Base-by-base conservation (phyloP, 2,888 invertebrate genomes). In the Mimachlamys varia region DNA sequence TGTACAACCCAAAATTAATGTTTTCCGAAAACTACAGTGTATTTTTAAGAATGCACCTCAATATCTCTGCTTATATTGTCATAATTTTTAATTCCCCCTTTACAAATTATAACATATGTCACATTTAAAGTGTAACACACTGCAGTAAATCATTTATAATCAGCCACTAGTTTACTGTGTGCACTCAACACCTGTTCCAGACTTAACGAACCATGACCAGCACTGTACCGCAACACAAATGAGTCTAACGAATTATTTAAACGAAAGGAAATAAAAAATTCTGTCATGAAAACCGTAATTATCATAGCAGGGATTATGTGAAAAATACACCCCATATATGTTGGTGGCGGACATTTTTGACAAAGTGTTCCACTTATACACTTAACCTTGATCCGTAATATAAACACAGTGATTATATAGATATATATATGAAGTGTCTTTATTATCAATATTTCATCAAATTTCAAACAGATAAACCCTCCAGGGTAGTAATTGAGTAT, bases 391-490 rank as follows among this genome's bases (percentile, higher is more conserved):
- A 76, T 27, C 76, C 33, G 76, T 76, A 76, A 10, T 27, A 76
- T 76, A 76, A 76, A 76, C 76, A 76, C 76, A 4, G 5, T 13
- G 76, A 76, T 76, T 76, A 76, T 33, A 22, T 27, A 19, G n/a
- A 7, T 62, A 33, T n/a, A n/a, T n/a, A n/a, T n/a, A n/a, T n/a
- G n/a, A n/a, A 76, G 12, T 27, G 76, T 76, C 76, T 33, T 76
- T 76, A n/a, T n/a, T n/a, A 76, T 76, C 76, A 76, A 76, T 76
- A 76, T 33, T 76, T 76, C 76, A 76, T 76, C 76, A 76, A 33
- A 76, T 76, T 76, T 76, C 27, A 76, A 76, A 76, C 76, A 76
- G 7, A 33, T 33, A 33, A 27, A 33, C 22, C 76, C 76, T 76
- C 76, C 76, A 76, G 76, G 76, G 33, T 76, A 27, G 76, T 76